Evolutionary conservation across 2,113 vertebrate species (phyloP), one percentile per base, ranked within the genome.

Genomic region (Microtus richardsoni): DNA sequence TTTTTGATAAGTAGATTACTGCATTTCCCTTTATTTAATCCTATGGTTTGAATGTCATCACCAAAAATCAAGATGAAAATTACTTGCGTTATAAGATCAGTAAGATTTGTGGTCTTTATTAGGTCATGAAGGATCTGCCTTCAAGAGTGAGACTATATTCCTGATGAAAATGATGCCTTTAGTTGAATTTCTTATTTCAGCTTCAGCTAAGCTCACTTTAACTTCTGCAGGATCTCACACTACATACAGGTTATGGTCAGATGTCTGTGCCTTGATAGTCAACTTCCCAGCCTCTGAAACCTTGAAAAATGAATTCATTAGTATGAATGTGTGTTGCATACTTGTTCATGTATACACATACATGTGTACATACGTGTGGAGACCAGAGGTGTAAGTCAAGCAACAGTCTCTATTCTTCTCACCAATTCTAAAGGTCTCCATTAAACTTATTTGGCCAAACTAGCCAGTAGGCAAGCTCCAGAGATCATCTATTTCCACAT

Each of bases 311-410:
- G 13, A 36, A 36, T 41, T 73, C 44, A 10, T 70, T 49, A 78
- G 41, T 33, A 9, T 85, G 28, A 41, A 62, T 33, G 16, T 44
- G 39, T 85, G 26, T 66, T 84, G 2, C 9, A 11, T 85, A 33
- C 39, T 66, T 66, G 60, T 5, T 84, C 26, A 21, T 44, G 8
- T 66, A 12, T 33, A 33, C 5, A 33, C 28, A 6, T 64, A 66
- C 2, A 0, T 64, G 39, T 66, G 9, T 7, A 2, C 2, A 30
- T 47, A 41, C 2, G 4, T 47, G 1, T 33, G 17, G 17, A 85
- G 62, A 30, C 39, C 39, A 47, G 28, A 66, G 39, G 1, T 64
- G 3, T 41, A 64, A 30, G 2, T 44, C 10, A 64, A 41, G 7
- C 28, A 85, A 30, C 24, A 64, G 44, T 33, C n/a, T 66, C 8